Base-by-base conservation (phyloP, 2,888 invertebrate species). In the Calameuta pallipes region DNA sequence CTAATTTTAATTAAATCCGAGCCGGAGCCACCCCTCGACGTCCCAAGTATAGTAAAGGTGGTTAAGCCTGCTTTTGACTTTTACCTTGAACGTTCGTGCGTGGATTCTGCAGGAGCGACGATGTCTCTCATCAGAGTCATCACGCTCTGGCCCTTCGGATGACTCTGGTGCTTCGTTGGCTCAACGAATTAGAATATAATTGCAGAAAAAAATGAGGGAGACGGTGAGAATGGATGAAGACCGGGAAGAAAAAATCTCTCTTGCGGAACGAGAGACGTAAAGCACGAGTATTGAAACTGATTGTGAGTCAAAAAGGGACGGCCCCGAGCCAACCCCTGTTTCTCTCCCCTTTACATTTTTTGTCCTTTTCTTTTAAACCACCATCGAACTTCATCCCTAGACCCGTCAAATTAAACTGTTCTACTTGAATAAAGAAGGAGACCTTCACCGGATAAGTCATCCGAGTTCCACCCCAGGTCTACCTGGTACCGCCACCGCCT, bases 1-100 rank as follows among this genome's bases (percentile, higher is more conserved):
- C 85, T 85, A 85, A 86, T 85, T 89, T 89, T 89, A 89, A 89
- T 89, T 89, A 89, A 89, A 89, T 89, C 86, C 84, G 84, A 82
- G 82, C 83, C 80, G 82, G 84, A 82, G 80, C 80, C 84, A 82
- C 80, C 81, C 80, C 71, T 71, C 80, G 80, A 84, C 82, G 82
- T 82, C 84, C 85, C 81, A 76, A 79, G 79, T 83, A 79, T 81
- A 85, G 83, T 78, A 84, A 83, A 85, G 85, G 85, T 84, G 86
- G 86, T 86, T 85, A 85, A 85, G 84, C 81, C 85, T 78, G 80
- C 84, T 80, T 82, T 86, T 81, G 71, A 56, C 56, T 56, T 56
- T 56, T 56, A 23, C 56, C 56, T 56, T 56, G 56, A 23, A 56
- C 56, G 56, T 2, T 56, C 56, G 56, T 56, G 56, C 23, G 23